These are phyloP conservation scores for Nebria ingens DNA, from an alignment of 1,140 invertebrate genomes.

Conservation along the genomic window DNA sequence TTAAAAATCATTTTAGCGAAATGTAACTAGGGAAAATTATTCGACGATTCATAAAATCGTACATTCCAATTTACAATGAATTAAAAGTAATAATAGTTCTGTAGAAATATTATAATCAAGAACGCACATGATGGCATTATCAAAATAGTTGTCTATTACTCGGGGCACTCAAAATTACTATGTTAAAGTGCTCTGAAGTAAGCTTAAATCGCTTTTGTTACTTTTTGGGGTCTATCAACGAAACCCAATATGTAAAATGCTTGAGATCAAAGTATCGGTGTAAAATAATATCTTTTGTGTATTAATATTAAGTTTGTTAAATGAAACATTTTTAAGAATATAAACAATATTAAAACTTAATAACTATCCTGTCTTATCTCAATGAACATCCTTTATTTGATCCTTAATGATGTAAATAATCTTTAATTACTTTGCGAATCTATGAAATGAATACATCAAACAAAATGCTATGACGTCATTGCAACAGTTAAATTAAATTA, in stretches of 20 bases:
- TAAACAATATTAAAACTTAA: neutral
- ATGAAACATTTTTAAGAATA: neutral
- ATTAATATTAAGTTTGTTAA: conserved; percentile 4
- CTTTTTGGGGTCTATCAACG: too few relatives aligned
- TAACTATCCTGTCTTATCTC: neutral
- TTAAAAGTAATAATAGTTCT: too few relatives aligned
- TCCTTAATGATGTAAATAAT: neutral
- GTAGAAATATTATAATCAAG: neutral
- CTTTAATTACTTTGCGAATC: neutral
- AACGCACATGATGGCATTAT: neutral
- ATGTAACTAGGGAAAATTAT: neutral
- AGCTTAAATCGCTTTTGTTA: too few relatives aligned
- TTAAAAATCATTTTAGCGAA: too few relatives aligned
- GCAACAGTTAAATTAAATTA: neutral
- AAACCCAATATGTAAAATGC: neutral
- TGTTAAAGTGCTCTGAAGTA: too few relatives aligned
- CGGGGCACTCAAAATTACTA: too few relatives aligned
- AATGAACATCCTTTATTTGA: neutral
- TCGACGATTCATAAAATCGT: neutral
- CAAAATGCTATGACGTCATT: neutral
- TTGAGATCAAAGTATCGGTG: neutral
- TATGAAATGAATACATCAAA: neutral
- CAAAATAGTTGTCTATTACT: neutral
- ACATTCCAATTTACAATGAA: too few relatives aligned
- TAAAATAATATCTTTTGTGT: neutral